Conservation (phyloP, 2,113 vertebrate species). For the Misgurnus mizolepis region DNA sequence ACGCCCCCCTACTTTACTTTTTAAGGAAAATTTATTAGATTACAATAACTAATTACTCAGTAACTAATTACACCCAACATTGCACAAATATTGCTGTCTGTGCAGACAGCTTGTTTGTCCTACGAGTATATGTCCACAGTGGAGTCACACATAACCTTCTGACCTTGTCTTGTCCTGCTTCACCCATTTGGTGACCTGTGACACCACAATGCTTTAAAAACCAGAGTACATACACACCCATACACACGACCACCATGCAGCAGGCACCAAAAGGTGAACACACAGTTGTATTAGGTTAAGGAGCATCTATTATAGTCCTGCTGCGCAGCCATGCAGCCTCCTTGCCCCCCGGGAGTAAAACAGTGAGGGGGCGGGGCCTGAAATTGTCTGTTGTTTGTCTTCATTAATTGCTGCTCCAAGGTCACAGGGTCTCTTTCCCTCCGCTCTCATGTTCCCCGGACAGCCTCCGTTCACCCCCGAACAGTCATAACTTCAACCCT, state of each 20-base stretch:
- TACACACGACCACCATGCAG: slow-evolving; percentile 36
- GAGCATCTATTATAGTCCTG: background rate
- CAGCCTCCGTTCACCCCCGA: slow-evolving; percentile 36
- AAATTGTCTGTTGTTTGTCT: slow-evolving; percentile 50
- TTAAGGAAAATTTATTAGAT: too few relatives aligned
- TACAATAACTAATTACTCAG: too few relatives aligned
- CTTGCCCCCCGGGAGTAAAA: background rate
- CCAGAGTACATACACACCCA: slow-evolving; percentile 50
- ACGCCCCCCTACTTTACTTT: too few relatives aligned
- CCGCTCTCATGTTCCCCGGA: slow-evolving; percentile 9
- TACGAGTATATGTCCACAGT: background rate
- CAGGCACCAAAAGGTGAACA: background rate
- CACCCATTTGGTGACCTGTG: slow-evolving; percentile 42
- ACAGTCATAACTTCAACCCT: slow-evolving; percentile 29
- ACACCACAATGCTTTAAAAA: slow-evolving; percentile 38
- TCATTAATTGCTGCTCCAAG: slow-evolving; percentile 45
- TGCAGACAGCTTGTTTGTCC: background rate
- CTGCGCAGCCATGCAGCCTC: slow-evolving; percentile 42
- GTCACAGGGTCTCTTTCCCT: slow-evolving; percentile 26
- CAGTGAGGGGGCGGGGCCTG: slow-evolving; percentile 18
- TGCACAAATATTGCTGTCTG: slow-evolving; percentile 2
- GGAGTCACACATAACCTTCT: slow-evolving; percentile 19
- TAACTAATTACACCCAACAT: background rate
- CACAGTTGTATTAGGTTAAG: background rate
- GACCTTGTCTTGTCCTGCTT: slow-evolving; percentile 32